Evolutionary conservation across 2,113 vertebrate species (phyloP).

Genomic region (Gambusia affinis): DNA sequence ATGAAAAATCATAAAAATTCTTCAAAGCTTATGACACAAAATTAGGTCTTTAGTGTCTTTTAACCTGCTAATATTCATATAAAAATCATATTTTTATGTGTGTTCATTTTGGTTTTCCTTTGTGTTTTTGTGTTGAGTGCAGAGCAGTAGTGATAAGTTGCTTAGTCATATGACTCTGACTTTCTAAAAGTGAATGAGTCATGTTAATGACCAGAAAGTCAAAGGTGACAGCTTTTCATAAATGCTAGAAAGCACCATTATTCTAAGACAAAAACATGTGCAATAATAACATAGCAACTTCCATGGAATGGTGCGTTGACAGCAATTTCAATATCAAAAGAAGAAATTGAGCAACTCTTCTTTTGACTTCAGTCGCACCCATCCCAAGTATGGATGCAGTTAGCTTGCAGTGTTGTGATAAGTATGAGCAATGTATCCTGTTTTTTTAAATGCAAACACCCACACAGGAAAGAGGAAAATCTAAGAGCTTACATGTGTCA

Average conservation of each 20-base stretch:
- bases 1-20: neutral
- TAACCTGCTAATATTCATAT: neutral
- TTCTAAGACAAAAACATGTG: neutral
- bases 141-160: neutral
- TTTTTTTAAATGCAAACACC: neutral
- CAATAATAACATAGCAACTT: conserved; percentile 48
- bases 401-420: neutral
- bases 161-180: neutral
- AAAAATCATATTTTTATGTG: neutral
- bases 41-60: neutral
- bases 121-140: neutral
- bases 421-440: neutral
- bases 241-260: neutral
- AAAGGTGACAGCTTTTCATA: neutral
- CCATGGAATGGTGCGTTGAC: neutral
- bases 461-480: no score
- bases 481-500: neutral
- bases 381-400: neutral
- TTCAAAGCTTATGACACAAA: neutral
- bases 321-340: neutral
- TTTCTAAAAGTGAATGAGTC: neutral
- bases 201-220: neutral
- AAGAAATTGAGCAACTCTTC: neutral
- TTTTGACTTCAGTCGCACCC: neutral
- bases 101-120: neutral